These are phyloP conservation scores for Plecotus auritus DNA, from an alignment of 2,113 vertebrate species.

Conservation along the genomic window DNA sequence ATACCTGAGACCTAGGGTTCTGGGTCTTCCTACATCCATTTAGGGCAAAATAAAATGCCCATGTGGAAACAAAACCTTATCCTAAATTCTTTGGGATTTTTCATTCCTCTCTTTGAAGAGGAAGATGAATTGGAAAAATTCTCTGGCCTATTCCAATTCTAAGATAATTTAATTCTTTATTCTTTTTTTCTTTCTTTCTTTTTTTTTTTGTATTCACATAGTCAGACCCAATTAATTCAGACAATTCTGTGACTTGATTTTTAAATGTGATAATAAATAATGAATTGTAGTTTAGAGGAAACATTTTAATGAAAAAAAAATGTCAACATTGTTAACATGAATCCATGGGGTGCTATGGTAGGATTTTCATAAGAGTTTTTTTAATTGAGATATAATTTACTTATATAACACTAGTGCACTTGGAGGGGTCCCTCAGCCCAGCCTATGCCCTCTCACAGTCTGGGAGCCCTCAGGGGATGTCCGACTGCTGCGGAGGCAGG, in stretches of 20 bases:
- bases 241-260: neutral
- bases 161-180: neutral
- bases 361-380: neutral
- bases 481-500: no score
- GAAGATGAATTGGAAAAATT: neutral
- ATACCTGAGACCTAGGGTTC: neutral
- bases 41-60: neutral
- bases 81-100: neutral
- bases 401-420: neutral
- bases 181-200: conserved; percentile 32
- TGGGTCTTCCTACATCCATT: neutral
- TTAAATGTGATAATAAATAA: neutral
- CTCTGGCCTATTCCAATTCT: neutral
- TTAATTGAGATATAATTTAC: neutral
- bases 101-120: neutral
- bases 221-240: neutral
- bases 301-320: neutral
- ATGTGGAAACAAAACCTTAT: neutral
- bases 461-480: no score
- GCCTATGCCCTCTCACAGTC: no score
- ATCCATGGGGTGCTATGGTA: neutral
- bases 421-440: no score
- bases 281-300: neutral
- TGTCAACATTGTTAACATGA: neutral
- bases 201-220: neutral